Evolutionary conservation across 1,140 invertebrate genomes (phyloP).

Genomic region (Drosophila murphyi): DNA sequence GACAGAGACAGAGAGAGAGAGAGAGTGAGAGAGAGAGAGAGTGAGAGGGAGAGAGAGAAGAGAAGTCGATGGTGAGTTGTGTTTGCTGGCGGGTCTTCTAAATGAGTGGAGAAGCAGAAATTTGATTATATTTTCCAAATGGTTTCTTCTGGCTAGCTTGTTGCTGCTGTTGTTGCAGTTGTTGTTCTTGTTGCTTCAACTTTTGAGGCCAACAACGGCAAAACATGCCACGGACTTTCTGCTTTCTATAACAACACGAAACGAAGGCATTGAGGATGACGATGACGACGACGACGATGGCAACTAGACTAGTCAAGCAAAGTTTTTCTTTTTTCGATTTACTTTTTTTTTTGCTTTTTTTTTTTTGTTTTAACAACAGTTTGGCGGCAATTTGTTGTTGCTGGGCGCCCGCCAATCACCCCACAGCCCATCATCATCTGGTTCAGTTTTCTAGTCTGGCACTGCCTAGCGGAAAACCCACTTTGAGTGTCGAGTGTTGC

Average conservation of each 20-base stretch:
- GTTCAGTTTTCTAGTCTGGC: neutral
- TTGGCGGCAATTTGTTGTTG: slow-evolving; percentile 34
- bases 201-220: slow-evolving; percentile 50
- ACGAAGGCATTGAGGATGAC: slow-evolving; percentile 28
- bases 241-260: slow-evolving; percentile 46
- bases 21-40: neutral
- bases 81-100: neutral
- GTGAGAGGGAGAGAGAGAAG: neutral
- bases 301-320: slow-evolving; percentile 25
- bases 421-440: too few relatives aligned
- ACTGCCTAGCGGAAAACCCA: slow-evolving; percentile 41
- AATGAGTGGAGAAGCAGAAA: slow-evolving; percentile 37
- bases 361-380: slow-evolving; percentile 46
- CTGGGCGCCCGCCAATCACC: neutral
- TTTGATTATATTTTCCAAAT: slow-evolving; percentile 77
- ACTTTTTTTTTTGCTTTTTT: neutral
- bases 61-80: too few relatives aligned
- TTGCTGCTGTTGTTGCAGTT: slow-evolving; percentile 14
- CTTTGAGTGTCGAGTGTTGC: slow-evolving; percentile 35
- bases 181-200: slow-evolving; percentile 30
- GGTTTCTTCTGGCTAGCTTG: slow-evolving; percentile 52
- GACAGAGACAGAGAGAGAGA: neutral
- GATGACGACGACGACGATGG: slow-evolving; percentile 21
- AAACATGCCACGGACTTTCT: slow-evolving; percentile 61
- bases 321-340: slow-evolving; percentile 25